A percentile compares a stretch with the other conserved stretches of the same genome.
phyloP scores from a whole-genome alignment of 2,113 vertebrate species.

The Pontoporia blainvillei region DNA sequence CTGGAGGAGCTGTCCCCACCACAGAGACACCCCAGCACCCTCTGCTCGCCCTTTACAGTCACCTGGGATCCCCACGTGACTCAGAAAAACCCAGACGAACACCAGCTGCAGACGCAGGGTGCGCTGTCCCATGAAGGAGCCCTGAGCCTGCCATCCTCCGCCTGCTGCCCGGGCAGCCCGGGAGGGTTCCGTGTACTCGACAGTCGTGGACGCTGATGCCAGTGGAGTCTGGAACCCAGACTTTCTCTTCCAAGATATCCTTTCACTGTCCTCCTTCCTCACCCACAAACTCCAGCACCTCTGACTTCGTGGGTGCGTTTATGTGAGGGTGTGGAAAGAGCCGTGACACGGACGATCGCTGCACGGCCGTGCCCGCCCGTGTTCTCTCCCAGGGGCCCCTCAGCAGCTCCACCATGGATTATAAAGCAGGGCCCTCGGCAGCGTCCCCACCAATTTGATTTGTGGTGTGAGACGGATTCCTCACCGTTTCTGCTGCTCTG shows the following conservation, averaged over 20 bases:
- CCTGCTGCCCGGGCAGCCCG: too few species aligned
- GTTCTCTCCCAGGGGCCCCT: fast-evolving
- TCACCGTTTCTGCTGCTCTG: background rate
- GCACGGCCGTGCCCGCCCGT: background rate
- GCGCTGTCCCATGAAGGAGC: fast-evolving
- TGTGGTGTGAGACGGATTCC: background rate
- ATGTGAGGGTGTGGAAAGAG: background rate
- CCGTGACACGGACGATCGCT: fast-evolving
- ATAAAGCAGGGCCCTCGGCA: background rate
- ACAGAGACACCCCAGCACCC: fast-evolving
- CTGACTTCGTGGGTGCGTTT: too few species aligned
- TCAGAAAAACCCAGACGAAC: background rate
- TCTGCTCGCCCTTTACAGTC: background rate
- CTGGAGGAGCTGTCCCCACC: background rate
- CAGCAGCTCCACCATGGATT: fast-evolving
- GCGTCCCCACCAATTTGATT: fast-evolving
- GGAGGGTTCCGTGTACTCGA: background rate
- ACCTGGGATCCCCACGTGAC: background rate
- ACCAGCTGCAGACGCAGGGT: background rate
- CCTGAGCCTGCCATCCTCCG: background rate
- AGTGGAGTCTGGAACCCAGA: background rate
- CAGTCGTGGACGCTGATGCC: fast-evolving
- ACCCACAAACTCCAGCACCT: background rate
- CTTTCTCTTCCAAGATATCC: background rate
- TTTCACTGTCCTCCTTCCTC: fast-evolving